phyloP scores from a whole-genome alignment of 2,797 vertebrate genomes.

The Sarcophilus harrisii region DNA sequence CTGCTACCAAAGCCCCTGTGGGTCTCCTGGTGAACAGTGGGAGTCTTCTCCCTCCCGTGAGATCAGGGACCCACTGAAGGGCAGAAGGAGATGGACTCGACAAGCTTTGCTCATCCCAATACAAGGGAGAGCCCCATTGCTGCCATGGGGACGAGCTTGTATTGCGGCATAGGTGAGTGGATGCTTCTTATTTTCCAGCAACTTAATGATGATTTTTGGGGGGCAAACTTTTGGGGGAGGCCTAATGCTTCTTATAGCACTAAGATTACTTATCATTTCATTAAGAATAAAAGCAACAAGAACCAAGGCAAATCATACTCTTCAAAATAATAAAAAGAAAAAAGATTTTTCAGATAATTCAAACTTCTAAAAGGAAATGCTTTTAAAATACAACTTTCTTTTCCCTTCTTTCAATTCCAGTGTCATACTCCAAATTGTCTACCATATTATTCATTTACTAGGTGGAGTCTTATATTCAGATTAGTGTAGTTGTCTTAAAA shows the following conservation, averaged over 20 bases:
- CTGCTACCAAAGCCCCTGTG: background rate
- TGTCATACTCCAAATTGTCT: background rate
- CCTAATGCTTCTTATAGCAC: background rate
- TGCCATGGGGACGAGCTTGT: background rate
- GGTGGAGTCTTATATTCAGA: background rate
- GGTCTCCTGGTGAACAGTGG: background rate
- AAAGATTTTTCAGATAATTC: slow-evolving; percentile 25
- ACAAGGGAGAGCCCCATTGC: slow-evolving; percentile 36
- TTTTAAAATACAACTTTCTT: background rate
- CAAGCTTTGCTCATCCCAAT: slow-evolving; percentile 20
- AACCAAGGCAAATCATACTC: slow-evolving; percentile 40
- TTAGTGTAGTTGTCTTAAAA: background rate
- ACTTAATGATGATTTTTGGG: slow-evolving; percentile 43
- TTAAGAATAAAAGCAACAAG: slow-evolving; percentile 42
- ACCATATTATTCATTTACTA: background rate
- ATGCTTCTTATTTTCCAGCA: slow-evolving; percentile 39
- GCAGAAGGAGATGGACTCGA: background rate
- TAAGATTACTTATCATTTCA: slow-evolving; percentile 9
- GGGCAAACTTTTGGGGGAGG: slow-evolving; percentile 33
- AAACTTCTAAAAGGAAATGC: background rate
- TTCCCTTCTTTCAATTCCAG: background rate
- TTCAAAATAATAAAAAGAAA: background rate
- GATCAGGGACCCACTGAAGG: background rate
- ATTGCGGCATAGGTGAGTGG: background rate
- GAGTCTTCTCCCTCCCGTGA: background rate